A percentile compares a stretch with the other conserved stretches of the same genome.
Evolutionary conservation across 2,797 vertebrate genomes (phyloP).

Genomic region (Notoglanidium macrostoma): DNA sequence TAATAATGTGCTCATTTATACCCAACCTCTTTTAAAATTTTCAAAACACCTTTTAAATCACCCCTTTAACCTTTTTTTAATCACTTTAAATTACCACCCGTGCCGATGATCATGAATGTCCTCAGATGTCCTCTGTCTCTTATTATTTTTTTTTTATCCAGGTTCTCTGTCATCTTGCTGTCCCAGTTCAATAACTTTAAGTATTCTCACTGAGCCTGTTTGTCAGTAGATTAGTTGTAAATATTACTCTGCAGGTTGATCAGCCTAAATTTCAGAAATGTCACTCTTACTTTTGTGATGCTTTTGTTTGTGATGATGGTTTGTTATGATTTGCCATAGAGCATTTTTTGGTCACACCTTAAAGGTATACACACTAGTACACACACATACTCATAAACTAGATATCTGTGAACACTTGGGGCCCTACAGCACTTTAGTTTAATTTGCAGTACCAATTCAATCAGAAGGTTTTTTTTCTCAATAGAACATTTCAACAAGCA

Average conservation of each 20-base stretch:
- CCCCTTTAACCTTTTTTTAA: no score
- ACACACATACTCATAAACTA: neutral
- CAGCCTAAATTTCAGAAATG: neutral
- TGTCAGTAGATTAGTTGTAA: neutral
- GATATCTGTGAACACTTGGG: neutral
- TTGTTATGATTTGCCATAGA: neutral
- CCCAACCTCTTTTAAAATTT: no score
- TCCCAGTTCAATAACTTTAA: neutral
- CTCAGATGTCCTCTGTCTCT: neutral
- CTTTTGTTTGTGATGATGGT: neutral
- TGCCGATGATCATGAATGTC: neutral
- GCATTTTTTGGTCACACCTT: neutral
- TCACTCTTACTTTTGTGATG: neutral
- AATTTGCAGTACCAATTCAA: neutral
- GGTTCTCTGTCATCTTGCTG: neutral
- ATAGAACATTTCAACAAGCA: neutral
- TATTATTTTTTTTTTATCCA: neutral
- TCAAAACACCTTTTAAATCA: no score
- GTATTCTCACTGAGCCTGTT: neutral
- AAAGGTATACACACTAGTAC: neutral
- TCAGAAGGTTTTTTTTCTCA: neutral
- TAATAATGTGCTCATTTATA: no score
- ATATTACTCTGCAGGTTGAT: neutral
- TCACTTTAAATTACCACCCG: neutral
- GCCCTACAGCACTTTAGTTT: neutral